These are phyloP conservation scores for Otus sunia DNA, from an alignment of 2,113 vertebrate genomes.

Conservation along the genomic window DNA sequence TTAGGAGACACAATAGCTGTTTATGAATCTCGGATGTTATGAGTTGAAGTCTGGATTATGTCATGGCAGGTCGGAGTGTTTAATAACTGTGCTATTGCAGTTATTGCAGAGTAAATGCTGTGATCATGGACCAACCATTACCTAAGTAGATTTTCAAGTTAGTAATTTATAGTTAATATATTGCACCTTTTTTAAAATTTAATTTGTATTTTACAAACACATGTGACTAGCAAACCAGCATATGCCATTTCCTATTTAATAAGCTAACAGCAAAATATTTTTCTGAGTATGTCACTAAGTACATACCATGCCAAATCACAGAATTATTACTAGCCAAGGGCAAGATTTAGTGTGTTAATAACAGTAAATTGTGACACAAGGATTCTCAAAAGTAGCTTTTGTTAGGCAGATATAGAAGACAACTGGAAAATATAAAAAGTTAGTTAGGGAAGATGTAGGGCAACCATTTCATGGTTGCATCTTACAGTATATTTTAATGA, in stretches of 20 bases:
- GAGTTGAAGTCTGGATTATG: neutral
- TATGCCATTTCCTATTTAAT: neutral
- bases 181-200: accelerated
- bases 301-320: neutral
- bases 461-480: neutral
- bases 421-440: neutral
- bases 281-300: neutral
- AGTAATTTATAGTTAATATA: neutral
- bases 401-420: neutral
- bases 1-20: neutral
- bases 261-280: neutral
- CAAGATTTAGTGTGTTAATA: neutral
- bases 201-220: neutral
- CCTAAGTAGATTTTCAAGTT: neutral
- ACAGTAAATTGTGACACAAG: neutral
- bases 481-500: neutral
- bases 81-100: neutral
- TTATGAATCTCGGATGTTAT: neutral
- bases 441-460: neutral
- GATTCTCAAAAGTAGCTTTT: neutral
- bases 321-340: neutral
- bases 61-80: neutral
- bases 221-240: accelerated
- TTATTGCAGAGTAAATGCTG: neutral
- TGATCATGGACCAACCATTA: neutral